phyloP scores from a whole-genome alignment of 30 jellyfish, hydroid and myxozoan species.

The Mastigias papua region DNA sequence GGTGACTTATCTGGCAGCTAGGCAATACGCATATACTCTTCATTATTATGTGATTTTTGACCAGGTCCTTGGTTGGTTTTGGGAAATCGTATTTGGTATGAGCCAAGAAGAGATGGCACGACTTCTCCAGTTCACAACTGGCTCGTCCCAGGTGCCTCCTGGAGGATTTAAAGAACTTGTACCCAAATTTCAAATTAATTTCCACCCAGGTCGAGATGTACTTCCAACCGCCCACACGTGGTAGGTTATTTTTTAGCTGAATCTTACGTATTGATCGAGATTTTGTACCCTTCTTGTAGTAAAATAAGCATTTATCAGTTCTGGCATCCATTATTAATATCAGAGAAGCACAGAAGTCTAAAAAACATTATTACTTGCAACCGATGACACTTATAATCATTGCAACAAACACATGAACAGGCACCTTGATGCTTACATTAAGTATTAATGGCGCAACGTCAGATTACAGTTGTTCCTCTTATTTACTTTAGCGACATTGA shows the following conservation, averaged over 20 bases:
- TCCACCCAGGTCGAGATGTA: conserved; percentile 68
- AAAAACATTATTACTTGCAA: too few species aligned
- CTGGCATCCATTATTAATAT: too few species aligned
- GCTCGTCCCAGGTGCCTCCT: conserved; percentile 98
- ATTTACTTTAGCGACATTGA: too few species aligned
- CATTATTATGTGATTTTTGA: neutral
- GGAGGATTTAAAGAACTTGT: conserved; percentile 88
- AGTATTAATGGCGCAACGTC: too few species aligned
- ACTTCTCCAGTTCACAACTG: conserved; percentile 95
- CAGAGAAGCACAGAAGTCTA: too few species aligned
- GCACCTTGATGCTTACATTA: too few species aligned
- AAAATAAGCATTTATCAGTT: too few species aligned
- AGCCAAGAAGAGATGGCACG: conserved; percentile 98
- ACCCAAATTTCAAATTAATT: conserved; percentile 84
- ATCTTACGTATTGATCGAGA: neutral
- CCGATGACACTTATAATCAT: too few species aligned
- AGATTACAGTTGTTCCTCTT: too few species aligned
- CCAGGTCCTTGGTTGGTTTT: conserved; percentile 88
- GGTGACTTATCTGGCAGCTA: too few species aligned
- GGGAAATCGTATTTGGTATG: conserved; percentile 90
- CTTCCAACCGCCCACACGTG: conserved; percentile 99
- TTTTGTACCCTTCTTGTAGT: too few species aligned
- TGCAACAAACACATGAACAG: too few species aligned
- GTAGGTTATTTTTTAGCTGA: conserved; percentile 44
- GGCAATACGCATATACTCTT: neutral